Base-by-base conservation (phyloP, 2,888 invertebrate genomes). In the Amaurobius ferox region DNA sequence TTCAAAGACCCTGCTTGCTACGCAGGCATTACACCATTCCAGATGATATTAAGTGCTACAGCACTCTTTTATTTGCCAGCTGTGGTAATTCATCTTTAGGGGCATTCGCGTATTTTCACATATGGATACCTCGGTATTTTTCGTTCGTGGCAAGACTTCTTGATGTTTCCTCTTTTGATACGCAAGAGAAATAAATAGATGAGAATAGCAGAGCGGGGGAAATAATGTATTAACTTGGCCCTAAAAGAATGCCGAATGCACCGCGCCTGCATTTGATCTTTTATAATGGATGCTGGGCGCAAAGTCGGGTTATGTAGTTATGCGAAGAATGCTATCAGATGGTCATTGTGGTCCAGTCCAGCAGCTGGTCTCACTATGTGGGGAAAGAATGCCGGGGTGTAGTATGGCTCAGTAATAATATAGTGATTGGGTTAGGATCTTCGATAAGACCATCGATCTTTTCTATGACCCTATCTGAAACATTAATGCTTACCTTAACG, bases 281-380 rank as follows among this genome's bases (percentile, higher is more conserved):
- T 77, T 77, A 83, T 83, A 66, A 83, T 83, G 77, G 83, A 80
- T 72, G 48, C 39, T 73, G 26, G 29, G n/a, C 23, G 55, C 32
- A 62, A 80, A 55, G 83, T 66, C 66, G 55, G n/a, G 64, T 73
- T 74, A 30, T 23, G 83, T 83, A 83, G 83, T 83, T 83, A 83
- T 83, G 77, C 29, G 64, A 71, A 77, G 83, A 83, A 83, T 83
- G 83, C 62, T 77, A 83, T 83, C 83, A 83, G 77, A 71, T 83
- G 77, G 77, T 70, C 74, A 71, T 55, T 76, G 83, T 40, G 66
- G 66, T 28, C 55, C 61, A 29, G 66, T 28, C 55, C 72, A 62
- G 32, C 55, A 23, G 83, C 64, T 83, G 77, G n/a, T 83, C 48
- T 44, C 23, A 62, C 44, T 62, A 29, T 16, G n/a, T 29, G 30